Percentiles rank a stretch among this genome's conserved stretches.
Evolutionary conservation across 2,888 invertebrate genomes (phyloP).

Genomic region (Catocala nupta): DNA sequence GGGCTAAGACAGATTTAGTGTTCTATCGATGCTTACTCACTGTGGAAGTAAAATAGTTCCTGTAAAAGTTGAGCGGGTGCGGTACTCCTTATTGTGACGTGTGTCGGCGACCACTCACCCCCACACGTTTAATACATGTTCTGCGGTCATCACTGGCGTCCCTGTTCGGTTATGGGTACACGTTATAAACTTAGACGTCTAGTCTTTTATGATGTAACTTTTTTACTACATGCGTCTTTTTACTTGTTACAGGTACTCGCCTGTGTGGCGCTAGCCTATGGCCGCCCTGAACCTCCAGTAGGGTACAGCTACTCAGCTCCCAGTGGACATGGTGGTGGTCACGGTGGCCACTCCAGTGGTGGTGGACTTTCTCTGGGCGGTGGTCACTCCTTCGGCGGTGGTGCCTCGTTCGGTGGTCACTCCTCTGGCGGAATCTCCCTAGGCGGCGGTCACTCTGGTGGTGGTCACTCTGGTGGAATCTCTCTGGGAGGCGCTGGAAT

Average conservation of each 20-base stretch:
- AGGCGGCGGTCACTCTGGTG: constrained; percentile 48
- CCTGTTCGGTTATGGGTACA: constrained; percentile 7
- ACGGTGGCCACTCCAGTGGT: constrained; percentile 44
- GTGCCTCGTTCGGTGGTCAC: constrained; percentile 39
- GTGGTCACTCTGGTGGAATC: constrained; percentile 39
- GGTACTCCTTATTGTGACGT: constrained; percentile 5
- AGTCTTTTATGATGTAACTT: not conserved
- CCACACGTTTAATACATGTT: not conserved
- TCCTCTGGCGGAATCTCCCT: constrained; percentile 62
- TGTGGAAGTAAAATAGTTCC: constrained; percentile 17
- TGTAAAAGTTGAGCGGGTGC: constrained; percentile 5
- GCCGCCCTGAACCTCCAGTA: constrained; percentile 84
- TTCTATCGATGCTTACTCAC: constrained; percentile 4
- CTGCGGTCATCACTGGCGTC: constrained; percentile 3
- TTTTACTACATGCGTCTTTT: constrained; percentile 18
- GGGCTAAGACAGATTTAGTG: not conserved
- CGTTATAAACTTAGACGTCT: not conserved
- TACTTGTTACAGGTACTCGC: constrained; percentile 78
- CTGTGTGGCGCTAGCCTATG: constrained; percentile 81
- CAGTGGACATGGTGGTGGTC: constrained; percentile 38
- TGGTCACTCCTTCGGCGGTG: constrained; percentile 67
- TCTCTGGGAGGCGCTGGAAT: constrained; percentile 49
- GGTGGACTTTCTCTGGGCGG: constrained; percentile 49
- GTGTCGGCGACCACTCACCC: constrained; percentile 3
- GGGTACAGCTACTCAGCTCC: constrained; percentile 84